These are phyloP conservation scores for Bubo bubo DNA, from an alignment of 2,113 vertebrate genomes.

Conservation along the genomic window DNA sequence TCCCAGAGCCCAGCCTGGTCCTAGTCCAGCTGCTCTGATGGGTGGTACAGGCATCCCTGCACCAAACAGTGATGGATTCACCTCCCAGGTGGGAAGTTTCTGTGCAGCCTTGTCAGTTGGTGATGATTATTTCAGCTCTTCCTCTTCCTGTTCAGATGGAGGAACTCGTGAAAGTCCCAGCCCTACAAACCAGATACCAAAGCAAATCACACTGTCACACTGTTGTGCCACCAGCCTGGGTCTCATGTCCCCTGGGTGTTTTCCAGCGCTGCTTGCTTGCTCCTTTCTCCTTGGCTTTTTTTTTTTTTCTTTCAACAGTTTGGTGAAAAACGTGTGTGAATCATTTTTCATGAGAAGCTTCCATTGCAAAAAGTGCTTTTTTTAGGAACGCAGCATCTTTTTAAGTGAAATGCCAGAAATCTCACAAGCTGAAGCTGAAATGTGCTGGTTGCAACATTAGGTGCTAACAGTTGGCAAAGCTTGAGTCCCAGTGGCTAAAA, in stretches of 20 bases:
- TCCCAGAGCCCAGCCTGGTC: not conserved
- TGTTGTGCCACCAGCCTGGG: not conserved
- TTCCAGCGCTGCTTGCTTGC: not conserved
- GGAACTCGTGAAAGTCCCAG: not conserved
- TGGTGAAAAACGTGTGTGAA: constrained; percentile 52
- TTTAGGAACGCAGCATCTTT: constrained; percentile 48
- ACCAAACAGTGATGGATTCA: not conserved
- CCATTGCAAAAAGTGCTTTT: constrained; percentile 37
- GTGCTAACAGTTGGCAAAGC: constrained; percentile 60
- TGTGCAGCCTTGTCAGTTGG: not conserved
- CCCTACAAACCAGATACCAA: not conserved
- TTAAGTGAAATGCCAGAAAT: constrained; percentile 53
- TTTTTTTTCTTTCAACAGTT: constrained; percentile 5
- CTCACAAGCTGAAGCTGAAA: constrained; percentile 44
- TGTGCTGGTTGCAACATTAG: constrained; percentile 62
- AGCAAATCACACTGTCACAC: not conserved
- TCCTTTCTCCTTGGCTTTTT: not conserved
- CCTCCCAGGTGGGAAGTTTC: not conserved
- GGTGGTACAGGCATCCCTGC: not conserved
- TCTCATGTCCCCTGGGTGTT: not conserved
- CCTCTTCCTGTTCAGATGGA: not conserved
- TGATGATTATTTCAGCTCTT: not conserved
- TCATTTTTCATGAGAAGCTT: constrained; percentile 1
- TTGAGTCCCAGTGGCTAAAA: constrained; percentile 28
- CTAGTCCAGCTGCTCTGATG: not conserved